Conservation (phyloP, 2,113 vertebrate species). For the Sylvilagus bachmani region DNA sequence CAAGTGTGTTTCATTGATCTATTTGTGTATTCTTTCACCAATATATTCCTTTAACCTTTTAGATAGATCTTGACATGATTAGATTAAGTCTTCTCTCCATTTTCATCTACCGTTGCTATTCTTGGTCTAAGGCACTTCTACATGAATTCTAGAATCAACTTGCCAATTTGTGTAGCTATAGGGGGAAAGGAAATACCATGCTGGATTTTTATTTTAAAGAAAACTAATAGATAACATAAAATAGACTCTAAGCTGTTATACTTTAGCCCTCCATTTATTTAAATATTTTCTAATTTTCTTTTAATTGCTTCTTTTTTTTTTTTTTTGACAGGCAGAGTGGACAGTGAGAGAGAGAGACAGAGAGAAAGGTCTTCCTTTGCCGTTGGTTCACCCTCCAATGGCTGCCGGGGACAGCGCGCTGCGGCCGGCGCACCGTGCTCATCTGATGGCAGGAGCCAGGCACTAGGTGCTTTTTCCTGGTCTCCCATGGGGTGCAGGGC, state of each 20-base stretch:
- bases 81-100: background rate
- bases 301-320: constrained; percentile 2
- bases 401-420: no score
- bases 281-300: background rate
- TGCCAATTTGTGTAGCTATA: background rate
- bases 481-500: no score
- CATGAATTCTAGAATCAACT: constrained; percentile 23
- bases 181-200: no score
- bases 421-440: no score
- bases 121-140: background rate
- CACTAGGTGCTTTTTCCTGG: no score
- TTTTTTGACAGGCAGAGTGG: no score
- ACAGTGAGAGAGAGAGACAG: no score
- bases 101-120: background rate
- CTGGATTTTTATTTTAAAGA: background rate
- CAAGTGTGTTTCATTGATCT: background rate
- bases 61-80: background rate
- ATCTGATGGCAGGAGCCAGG: no score
- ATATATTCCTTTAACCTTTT: background rate
- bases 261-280: constrained; percentile 17
- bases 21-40: background rate
- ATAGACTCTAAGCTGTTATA: background rate
- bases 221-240: background rate
- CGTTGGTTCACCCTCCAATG: no score
- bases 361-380: no score